These are phyloP conservation scores for Episyrphus balteatus DNA, from an alignment of 1,140 invertebrate genomes.

Conservation along the genomic window DNA sequence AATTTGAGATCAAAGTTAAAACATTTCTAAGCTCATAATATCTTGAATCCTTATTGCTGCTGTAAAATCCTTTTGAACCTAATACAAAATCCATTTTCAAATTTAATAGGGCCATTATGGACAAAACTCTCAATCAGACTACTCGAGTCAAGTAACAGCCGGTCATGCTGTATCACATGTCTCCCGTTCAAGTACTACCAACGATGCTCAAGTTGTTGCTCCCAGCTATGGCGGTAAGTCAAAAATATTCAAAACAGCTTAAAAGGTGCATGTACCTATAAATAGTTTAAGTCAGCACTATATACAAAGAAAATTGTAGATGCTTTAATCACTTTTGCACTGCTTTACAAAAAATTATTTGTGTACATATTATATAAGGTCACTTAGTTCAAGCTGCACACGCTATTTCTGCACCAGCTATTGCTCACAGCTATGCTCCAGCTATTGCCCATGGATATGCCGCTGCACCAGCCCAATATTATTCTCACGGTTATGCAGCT, in stretches of 20 bases:
- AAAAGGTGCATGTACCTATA: no score
- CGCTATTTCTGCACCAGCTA: constrained; percentile 9
- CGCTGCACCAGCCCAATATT: not conserved
- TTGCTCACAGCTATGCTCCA: constrained; percentile 5
- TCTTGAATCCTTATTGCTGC: no score
- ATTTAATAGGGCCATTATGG: constrained; percentile 37
- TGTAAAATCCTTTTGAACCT: no score
- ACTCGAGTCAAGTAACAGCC: constrained; percentile 41
- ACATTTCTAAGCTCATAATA: no score
- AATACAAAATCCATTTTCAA: not conserved
- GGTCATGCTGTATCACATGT: constrained; percentile 43
- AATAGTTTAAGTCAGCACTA: no score
- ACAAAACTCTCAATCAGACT: constrained; percentile 40
- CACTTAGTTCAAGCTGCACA: constrained; percentile 18
- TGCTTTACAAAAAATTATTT: not conserved
- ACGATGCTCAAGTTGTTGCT: constrained; percentile 34
- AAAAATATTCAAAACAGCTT: not conserved
- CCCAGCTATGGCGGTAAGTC: constrained; percentile 7
- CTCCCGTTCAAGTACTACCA: constrained; percentile 41
- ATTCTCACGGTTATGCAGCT: constrained; percentile 5
- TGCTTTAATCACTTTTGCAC: constrained; percentile 14
- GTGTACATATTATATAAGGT: constrained; percentile 8
- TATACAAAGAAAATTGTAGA: not conserved
- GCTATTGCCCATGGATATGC: constrained; percentile 11
- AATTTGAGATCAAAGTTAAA: not conserved